Evolutionary conservation across 37 sponge, comb jelly and placozoan genomes (phyloP).

Genomic region (Corticium candelabrum): DNA sequence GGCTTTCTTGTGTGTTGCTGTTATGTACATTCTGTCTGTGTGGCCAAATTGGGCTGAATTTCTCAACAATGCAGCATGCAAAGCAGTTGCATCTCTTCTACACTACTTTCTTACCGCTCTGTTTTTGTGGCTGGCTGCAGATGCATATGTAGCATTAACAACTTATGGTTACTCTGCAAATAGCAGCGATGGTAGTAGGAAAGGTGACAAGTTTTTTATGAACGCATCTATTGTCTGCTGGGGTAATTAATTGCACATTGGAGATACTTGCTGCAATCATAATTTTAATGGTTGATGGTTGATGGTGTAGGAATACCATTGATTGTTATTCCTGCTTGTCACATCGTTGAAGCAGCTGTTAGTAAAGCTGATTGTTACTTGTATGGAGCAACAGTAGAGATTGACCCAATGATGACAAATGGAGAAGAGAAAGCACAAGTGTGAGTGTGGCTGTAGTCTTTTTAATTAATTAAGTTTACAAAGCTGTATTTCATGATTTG

Average conservation of each 20-base stretch:
- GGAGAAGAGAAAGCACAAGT: background rate
- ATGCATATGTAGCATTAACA: too few species aligned
- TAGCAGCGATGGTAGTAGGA: background rate
- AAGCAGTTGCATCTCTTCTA: background rate
- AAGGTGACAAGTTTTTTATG: background rate
- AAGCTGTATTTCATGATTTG: too few species aligned
- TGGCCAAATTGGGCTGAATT: background rate
- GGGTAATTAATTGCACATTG: too few species aligned
- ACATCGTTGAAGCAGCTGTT: background rate
- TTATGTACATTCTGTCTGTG: background rate
- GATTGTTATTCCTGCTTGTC: background rate
- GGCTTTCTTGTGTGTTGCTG: background rate
- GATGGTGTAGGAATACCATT: too few species aligned
- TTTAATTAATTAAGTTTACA: too few species aligned
- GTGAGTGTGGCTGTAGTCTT: too few species aligned
- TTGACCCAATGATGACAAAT: background rate
- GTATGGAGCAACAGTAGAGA: background rate
- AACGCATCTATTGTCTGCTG: background rate
- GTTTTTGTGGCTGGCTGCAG: background rate
- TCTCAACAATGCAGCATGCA: background rate
- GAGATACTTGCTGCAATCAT: too few species aligned
- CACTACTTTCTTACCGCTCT: background rate
- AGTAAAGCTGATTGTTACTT: background rate
- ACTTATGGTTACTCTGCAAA: background rate
- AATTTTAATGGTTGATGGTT: too few species aligned